Percentiles rank a stretch among this genome's conserved stretches.
Conservation (phyloP, 2,888 invertebrate genomes). For the Macrosoma leucophasiata region DNA sequence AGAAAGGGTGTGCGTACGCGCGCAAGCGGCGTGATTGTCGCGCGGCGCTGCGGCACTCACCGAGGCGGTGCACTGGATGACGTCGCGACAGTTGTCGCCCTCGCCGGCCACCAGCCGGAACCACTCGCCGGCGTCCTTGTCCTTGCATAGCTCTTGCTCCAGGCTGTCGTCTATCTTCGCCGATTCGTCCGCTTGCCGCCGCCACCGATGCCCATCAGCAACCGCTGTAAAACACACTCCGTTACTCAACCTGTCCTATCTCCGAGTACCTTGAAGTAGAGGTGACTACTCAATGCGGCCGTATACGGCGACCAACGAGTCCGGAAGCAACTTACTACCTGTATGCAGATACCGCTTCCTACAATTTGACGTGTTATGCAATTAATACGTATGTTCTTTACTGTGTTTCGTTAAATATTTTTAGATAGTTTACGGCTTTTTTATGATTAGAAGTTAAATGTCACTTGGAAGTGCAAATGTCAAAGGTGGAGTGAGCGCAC, state of each 20-base stretch:
- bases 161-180: slow-evolving; percentile 90
- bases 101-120: slow-evolving; percentile 93
- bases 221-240: slow-evolving; percentile 37
- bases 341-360: slow-evolving; percentile 9
- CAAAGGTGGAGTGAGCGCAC: slow-evolving; percentile 65
- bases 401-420: slow-evolving; percentile 21
- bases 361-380: slow-evolving; percentile 5
- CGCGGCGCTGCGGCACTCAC: slow-evolving; percentile 77
- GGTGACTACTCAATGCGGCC: neutral
- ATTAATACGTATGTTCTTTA: slow-evolving; percentile 8
- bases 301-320: neutral
- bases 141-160: slow-evolving; percentile 93
- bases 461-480: slow-evolving; percentile 56
- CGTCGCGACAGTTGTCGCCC: slow-evolving; percentile 94
- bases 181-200: slow-evolving; percentile 81
- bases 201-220: slow-evolving; percentile 73
- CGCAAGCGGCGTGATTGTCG: slow-evolving; percentile 32
- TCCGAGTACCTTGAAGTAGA: slow-evolving; percentile 7
- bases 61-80: slow-evolving; percentile 95
- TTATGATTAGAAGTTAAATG: slow-evolving; percentile 54
- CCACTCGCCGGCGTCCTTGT: slow-evolving; percentile 97
- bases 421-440: slow-evolving; percentile 30
- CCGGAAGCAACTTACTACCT: slow-evolving; percentile 9
- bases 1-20: slow-evolving; percentile 29
- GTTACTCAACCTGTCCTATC: slow-evolving; percentile 10